These are phyloP conservation scores for Anthoscopus minutus DNA, from an alignment of 2,113 vertebrate genomes.

Conservation along the genomic window DNA sequence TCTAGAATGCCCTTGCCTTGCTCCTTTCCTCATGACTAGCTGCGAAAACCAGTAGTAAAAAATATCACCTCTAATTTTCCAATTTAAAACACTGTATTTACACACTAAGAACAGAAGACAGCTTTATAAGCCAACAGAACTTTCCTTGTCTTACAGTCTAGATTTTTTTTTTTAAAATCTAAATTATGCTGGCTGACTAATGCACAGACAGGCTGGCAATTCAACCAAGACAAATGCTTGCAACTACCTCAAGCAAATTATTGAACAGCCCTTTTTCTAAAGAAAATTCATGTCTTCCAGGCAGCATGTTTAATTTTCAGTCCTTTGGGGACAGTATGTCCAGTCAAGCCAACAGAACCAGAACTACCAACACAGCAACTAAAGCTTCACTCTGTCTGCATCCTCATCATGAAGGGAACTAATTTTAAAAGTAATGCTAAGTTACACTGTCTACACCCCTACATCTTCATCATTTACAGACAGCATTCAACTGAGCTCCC, in stretches of 20 bases:
- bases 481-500: neutral
- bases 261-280: neutral
- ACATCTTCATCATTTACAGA: neutral
- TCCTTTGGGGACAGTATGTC: neutral
- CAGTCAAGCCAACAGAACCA: neutral
- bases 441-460: neutral
- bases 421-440: neutral
- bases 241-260: neutral
- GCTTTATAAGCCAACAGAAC: slow-evolving; percentile 56
- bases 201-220: slow-evolving; percentile 39
- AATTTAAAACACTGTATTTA: neutral
- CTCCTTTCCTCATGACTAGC: neutral
- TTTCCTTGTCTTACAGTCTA: slow-evolving; percentile 24
- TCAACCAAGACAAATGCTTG: neutral
- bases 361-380: neutral
- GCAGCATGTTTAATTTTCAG: rapidly evolving
- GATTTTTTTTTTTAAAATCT: neutral
- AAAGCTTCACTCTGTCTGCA: neutral
- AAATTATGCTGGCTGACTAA: slow-evolving; percentile 20
- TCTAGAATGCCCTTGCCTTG: neutral
- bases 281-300: neutral
- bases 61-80: slow-evolving; percentile 8
- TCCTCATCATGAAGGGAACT: neutral
- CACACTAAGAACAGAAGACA: slow-evolving; percentile 20
- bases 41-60: slow-evolving; percentile 1